phyloP scores from a whole-genome alignment of 2,797 vertebrate genomes.

The Acrocephalus scirpaceus region DNA sequence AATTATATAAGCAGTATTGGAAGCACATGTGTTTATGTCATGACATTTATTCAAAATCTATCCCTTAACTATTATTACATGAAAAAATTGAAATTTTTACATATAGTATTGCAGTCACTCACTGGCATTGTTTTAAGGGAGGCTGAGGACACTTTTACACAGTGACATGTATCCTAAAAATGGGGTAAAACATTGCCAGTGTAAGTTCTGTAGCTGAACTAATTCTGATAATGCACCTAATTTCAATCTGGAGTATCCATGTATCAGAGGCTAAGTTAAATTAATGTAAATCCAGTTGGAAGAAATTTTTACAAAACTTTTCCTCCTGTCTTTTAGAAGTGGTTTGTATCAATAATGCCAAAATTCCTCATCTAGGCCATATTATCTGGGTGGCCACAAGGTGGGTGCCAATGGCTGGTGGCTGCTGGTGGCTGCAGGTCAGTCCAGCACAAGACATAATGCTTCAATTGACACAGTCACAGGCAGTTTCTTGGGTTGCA shows the following conservation, averaged over 20 bases:
- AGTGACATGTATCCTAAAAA: background rate
- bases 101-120: background rate
- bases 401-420: fast-evolving
- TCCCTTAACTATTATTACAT: background rate
- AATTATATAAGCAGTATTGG: background rate
- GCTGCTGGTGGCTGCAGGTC: background rate
- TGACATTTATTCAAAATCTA: background rate
- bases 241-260: background rate
- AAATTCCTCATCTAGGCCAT: background rate
- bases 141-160: background rate
- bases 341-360: background rate
- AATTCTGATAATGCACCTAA: background rate
- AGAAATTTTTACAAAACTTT: background rate
- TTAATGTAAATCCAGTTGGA: background rate
- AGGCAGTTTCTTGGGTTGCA: background rate
- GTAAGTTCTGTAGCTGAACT: background rate
- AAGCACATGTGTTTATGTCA: background rate
- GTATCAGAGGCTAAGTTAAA: background rate
- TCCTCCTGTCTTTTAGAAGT: background rate
- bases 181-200: fast-evolving
- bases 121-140: background rate
- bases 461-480: background rate
- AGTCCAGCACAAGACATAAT: fast-evolving
- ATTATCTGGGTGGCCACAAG: background rate
- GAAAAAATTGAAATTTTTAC: background rate